Percentiles rank a stretch among this genome's conserved stretches.
phyloP scores from a whole-genome alignment of 1,140 invertebrate genomes.

The Dendrolimus kikuchii region DNA sequence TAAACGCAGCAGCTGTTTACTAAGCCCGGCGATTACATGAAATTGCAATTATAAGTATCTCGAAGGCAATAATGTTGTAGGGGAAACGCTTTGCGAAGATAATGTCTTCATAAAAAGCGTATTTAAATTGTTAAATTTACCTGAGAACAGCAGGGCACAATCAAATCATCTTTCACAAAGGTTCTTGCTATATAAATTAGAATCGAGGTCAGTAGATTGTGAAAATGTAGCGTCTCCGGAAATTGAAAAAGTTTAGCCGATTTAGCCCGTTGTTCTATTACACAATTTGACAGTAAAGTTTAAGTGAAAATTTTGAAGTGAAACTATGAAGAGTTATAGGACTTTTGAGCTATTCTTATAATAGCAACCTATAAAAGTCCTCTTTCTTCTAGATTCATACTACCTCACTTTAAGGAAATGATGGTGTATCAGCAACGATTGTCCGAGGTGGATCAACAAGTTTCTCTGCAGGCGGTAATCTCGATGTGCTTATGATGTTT shows the following conservation, averaged over 20 bases:
- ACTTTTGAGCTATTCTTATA: constrained; percentile 27
- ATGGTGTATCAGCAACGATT: too few relatives aligned
- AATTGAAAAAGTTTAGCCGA: constrained; percentile 63
- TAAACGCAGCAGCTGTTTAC: constrained; percentile 22
- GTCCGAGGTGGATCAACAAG: too few relatives aligned
- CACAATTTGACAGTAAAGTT: constrained; percentile 54
- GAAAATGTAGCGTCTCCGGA: constrained; percentile 59
- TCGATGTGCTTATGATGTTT: too few relatives aligned
- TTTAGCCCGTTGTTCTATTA: constrained; percentile 36
- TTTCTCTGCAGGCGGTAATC: too few relatives aligned
- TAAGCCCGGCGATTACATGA: constrained; percentile 30
- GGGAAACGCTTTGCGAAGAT: constrained; percentile 38
- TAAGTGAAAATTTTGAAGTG: constrained; percentile 35
- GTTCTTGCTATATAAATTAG: constrained; percentile 62
- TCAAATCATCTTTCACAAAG: constrained; percentile 55
- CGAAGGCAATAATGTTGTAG: constrained; percentile 33
- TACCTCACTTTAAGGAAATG: too few relatives aligned
- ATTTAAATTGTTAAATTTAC: constrained; percentile 61
- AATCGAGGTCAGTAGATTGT: constrained; percentile 53
- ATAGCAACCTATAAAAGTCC: too few relatives aligned
- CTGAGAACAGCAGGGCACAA: constrained; percentile 57
- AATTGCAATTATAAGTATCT: constrained; percentile 49
- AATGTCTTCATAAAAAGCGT: constrained; percentile 53
- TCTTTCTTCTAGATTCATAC: too few relatives aligned
- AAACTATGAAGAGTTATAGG: constrained; percentile 20